phyloP scores from a whole-genome alignment of 1,140 invertebrate genomes.

The Venustaconcha ellipsiformis region DNA sequence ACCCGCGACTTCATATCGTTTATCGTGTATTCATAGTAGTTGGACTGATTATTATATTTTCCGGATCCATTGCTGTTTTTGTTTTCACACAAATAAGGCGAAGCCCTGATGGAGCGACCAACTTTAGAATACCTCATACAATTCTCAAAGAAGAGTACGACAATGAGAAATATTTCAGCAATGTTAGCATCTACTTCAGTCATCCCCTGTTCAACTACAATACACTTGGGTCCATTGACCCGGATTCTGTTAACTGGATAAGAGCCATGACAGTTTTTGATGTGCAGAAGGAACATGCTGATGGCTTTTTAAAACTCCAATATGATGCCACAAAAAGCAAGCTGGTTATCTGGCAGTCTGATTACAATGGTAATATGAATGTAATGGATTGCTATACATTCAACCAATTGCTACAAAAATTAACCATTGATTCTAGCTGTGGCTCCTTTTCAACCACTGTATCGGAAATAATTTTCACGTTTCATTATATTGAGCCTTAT shows the following conservation, averaged over 20 bases:
- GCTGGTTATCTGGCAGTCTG: conserved; percentile 34
- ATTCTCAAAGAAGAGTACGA: conserved; percentile 51
- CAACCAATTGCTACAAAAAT: conserved; percentile 14
- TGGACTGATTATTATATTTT: conserved; percentile 45
- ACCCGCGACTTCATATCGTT: conserved; percentile 37
- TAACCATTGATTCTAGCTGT: conserved; percentile 19
- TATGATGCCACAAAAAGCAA: conserved; percentile 31
- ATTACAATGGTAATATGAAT: conserved; percentile 11
- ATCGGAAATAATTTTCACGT: conserved; percentile 36
- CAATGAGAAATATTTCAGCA: conserved; percentile 55
- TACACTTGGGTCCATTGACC: neutral
- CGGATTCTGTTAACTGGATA: conserved; percentile 37
- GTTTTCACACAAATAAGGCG: conserved; percentile 52
- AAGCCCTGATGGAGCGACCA: conserved; percentile 41
- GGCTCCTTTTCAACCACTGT: neutral
- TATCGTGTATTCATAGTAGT: conserved; percentile 53
- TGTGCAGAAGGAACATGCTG: conserved; percentile 34
- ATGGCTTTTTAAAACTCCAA: conserved; percentile 32
- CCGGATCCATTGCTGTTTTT: conserved; percentile 47
- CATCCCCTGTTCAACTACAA: conserved; percentile 38
- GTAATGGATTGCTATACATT: conserved; percentile 41
- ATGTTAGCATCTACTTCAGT: conserved; percentile 52
- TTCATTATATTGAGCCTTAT: conserved; percentile 38
- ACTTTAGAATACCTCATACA: conserved; percentile 49
- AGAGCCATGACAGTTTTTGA: conserved; percentile 44